Base-by-base conservation (phyloP, 2,797 vertebrate genomes). In the Melanotaenia nigrans region DNA sequence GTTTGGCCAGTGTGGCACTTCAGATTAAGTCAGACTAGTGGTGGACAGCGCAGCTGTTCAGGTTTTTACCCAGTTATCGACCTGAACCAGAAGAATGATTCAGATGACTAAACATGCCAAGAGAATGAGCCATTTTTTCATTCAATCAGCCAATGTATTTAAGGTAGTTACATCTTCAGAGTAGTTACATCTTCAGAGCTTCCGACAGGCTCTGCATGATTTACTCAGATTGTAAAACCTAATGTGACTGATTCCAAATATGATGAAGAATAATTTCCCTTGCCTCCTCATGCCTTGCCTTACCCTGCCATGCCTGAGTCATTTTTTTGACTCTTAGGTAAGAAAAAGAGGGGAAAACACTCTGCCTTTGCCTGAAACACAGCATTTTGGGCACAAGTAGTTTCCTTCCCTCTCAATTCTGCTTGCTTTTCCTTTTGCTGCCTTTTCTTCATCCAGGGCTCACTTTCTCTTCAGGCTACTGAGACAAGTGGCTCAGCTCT, bases 301-400 rank as follows among this genome's bases (percentile, higher is more conserved):
- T 90, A 86, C 83, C 79, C 82, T 85, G 70, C 77, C 84, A 68
- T 76, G 82, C 61, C 62, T 7, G 83, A 83, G 82, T 87, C 58
- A 49, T 33, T 33, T 33, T 33, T 80, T 55, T 5, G 78, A 85
- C 87, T 84, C 75, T 59, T 78, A 60, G 68, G 71, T 73, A 75
- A 84, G 72, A 79, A 76, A 81, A 87, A 73, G 71, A 79, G 74
- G 66, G 77, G 73, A 84, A 69, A 64, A 79, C 79, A 83, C 79
- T 90, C 91, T 91, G 89, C 91, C 83, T 89, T 92, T 85, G 89
- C 90, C 88, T 73, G 7, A 65, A 71, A 53, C 78, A 82, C 66
- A 82, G 68, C 84, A 79, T 83, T 89, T 78, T 71, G 79, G 83
- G 84, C 72, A 78, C 64, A 82, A 81, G 85, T 83, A 83, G 87